Evolutionary conservation across 2,113 vertebrate genomes (phyloP).

Genomic region (Larimichthys crocea): DNA sequence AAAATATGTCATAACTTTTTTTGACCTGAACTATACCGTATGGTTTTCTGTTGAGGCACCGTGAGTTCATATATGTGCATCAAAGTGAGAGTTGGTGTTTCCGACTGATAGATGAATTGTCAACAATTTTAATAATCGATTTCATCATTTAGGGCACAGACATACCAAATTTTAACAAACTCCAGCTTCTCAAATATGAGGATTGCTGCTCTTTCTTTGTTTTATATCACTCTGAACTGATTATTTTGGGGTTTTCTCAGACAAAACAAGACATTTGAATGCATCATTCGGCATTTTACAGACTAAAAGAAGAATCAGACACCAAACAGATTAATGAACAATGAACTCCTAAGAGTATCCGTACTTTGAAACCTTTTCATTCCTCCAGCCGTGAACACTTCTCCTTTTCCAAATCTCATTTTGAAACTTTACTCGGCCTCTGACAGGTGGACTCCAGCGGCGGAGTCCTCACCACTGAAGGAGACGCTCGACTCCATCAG

Average conservation of each 20-base stretch:
- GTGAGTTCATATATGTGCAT: background rate
- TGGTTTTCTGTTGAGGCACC: background rate
- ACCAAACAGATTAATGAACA: background rate
- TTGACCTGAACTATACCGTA: background rate
- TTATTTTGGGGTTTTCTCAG: background rate
- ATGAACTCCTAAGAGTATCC: background rate
- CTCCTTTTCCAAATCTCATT: constrained; percentile 2
- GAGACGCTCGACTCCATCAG: constrained; percentile 65
- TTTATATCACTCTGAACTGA: background rate
- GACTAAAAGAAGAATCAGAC: too few species aligned
- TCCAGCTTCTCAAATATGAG: too few species aligned
- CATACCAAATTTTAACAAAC: background rate
- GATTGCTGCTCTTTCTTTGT: background rate
- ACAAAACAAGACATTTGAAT: background rate
- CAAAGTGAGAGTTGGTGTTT: background rate
- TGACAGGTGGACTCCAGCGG: constrained; percentile 70
- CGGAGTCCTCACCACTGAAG: constrained; percentile 46
- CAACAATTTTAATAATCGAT: background rate
- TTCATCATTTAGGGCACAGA: background rate
- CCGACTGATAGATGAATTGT: background rate
- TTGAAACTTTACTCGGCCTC: background rate
- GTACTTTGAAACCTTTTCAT: rapidly evolving
- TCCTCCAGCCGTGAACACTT: background rate
- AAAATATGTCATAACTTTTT: background rate
- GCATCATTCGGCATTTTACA: background rate